phyloP scores from a whole-genome alignment of 2,888 invertebrate genomes.

The Linnaemya vulpina region DNA sequence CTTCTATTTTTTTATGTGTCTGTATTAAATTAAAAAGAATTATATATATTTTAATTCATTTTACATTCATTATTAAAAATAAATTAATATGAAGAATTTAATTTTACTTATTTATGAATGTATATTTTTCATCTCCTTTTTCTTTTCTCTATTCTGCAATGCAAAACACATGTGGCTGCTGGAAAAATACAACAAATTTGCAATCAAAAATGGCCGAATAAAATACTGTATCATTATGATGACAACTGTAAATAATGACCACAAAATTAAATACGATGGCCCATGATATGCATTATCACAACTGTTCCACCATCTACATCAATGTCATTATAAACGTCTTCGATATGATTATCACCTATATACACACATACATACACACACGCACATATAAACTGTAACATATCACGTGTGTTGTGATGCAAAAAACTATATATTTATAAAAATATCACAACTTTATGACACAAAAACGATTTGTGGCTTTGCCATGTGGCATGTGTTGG shows the following conservation, averaged over 20 bases:
- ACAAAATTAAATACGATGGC: constrained; percentile 60
- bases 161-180: constrained; percentile 27
- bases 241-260: constrained; percentile 70
- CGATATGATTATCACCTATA: constrained; percentile 47
- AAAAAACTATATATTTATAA: constrained; percentile 17
- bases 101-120: not conserved
- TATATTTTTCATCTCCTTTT: not conserved
- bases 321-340: constrained; percentile 41
- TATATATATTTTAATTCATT: not conserved
- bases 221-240: constrained; percentile 58
- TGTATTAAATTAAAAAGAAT: not conserved
- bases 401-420: constrained; percentile 49
- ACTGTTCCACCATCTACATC: constrained; percentile 38
- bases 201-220: constrained; percentile 46
- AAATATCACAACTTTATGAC: constrained; percentile 61
- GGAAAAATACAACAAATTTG: constrained; percentile 30
- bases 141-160: constrained; percentile 14
- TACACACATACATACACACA: not conserved
- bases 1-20: not conserved
- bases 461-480: constrained; percentile 69
- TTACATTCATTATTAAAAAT: not conserved
- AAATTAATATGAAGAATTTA: not conserved
- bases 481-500: constrained; percentile 63
- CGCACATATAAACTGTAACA: constrained; percentile 6
- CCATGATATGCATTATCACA: constrained; percentile 49